phyloP scores from a whole-genome alignment of 2,113 vertebrate species.

The Chlorocebus sabaeus region DNA sequence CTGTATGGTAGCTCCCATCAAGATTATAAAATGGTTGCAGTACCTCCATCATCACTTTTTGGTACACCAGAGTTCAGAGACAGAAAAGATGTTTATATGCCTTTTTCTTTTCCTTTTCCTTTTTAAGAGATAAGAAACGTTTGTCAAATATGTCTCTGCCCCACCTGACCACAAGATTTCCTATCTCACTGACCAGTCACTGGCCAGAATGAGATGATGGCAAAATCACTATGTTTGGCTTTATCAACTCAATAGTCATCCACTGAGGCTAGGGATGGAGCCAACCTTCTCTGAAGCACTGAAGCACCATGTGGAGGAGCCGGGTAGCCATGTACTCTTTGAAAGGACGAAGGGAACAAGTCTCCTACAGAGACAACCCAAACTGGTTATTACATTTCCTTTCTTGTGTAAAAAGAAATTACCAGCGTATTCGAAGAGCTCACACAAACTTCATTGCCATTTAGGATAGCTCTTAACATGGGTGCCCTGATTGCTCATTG shows the following conservation, averaged over 20 bases:
- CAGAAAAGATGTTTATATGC: not conserved
- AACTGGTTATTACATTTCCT: not conserved
- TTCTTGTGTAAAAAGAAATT: not conserved
- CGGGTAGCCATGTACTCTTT: not conserved
- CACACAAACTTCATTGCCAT: not conserved
- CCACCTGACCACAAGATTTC: not conserved
- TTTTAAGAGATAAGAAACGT: conserved; percentile 12
- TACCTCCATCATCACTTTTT: not conserved
- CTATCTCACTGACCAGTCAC: not conserved
- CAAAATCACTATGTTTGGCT: not conserved
- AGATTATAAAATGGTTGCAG: conserved; percentile 28
- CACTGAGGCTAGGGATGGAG: not conserved
- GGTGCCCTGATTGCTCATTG: not conserved
- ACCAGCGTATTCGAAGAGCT: not conserved
- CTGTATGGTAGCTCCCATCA: not conserved
- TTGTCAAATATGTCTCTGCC: not conserved
- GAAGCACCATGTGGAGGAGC: not conserved
- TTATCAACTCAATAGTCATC: not conserved
- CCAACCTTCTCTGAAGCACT: not conserved
- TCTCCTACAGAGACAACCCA: not conserved
- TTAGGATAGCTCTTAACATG: not conserved
- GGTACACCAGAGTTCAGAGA: conserved; percentile 20
- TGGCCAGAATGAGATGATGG: not conserved
- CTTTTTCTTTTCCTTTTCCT: conserved; percentile 17
- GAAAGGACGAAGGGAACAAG: not conserved